phyloP scores from a whole-genome alignment of 53 echinoderm and acorn worm species.

The Crossaster papposus region DNA sequence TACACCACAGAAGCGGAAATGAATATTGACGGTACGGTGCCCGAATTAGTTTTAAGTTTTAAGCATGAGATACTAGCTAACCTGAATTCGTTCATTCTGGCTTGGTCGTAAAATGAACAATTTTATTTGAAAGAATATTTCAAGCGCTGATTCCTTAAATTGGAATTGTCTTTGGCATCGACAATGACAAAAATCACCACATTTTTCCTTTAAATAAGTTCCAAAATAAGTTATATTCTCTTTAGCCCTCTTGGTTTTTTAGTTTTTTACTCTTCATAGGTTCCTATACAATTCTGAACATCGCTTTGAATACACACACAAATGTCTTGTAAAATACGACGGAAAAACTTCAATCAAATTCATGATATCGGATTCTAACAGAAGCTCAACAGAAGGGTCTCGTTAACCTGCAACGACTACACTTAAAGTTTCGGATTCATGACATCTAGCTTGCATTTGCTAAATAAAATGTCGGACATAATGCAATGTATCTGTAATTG shows the following conservation, averaged over 20 bases:
- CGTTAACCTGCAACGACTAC: too few species aligned
- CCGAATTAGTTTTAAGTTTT: not conserved
- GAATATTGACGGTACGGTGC: constrained; percentile 5
- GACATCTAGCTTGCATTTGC: too few species aligned
- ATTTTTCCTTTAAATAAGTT: too few species aligned
- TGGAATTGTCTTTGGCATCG: not conserved
- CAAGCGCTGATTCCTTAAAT: not conserved
- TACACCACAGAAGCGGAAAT: not conserved
- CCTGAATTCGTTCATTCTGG: not conserved
- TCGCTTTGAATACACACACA: not conserved
- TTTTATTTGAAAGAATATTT: not conserved
- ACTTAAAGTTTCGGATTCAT: too few species aligned
- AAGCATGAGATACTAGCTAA: not conserved
- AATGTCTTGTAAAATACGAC: not conserved
- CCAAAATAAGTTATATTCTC: too few species aligned
- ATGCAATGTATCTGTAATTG: too few species aligned
- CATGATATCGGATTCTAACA: too few species aligned
- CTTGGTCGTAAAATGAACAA: not conserved
- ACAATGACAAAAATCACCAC: too few species aligned
- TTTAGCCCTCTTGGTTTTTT: too few species aligned
- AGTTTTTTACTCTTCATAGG: not conserved
- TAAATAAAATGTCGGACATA: too few species aligned
- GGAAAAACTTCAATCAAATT: not conserved
- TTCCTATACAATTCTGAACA: not conserved
- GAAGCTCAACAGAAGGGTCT: too few species aligned